These are phyloP conservation scores for Falcunculus frontatus DNA, from an alignment of 2,113 vertebrate genomes.

Conservation along the genomic window DNA sequence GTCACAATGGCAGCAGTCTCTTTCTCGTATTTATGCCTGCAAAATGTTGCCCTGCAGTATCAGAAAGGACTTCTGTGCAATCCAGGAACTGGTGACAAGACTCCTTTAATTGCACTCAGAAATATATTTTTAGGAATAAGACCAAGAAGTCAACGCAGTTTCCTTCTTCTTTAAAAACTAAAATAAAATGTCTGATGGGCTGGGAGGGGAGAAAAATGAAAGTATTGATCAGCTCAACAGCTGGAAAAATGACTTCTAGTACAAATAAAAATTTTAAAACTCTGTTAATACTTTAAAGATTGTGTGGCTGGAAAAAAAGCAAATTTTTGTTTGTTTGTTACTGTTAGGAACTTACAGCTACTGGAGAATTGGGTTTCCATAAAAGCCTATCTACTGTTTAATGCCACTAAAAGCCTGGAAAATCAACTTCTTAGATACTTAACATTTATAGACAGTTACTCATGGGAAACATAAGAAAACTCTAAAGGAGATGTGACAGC, in stretches of 20 bases:
- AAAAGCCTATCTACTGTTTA: not conserved
- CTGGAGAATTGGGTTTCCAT: not conserved
- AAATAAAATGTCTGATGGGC: slow-evolving; percentile 18
- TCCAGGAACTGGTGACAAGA: not conserved
- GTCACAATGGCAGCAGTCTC: slow-evolving; percentile 9
- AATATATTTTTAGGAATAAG: slow-evolving; percentile 47
- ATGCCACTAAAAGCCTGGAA: not conserved
- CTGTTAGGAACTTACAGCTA: not conserved
- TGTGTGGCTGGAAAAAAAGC: not conserved
- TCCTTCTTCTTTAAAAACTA: slow-evolving; percentile 16
- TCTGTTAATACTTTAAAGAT: slow-evolving; percentile 17
- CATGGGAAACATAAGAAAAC: not conserved
- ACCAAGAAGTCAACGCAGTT: slow-evolving; percentile 1
- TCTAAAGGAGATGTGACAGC: not conserved
- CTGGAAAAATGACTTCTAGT: slow-evolving; percentile 38
- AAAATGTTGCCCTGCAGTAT: not conserved
- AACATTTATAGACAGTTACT: not conserved
- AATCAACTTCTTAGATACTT: slow-evolving; percentile 5
- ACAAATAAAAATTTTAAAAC: not conserved
- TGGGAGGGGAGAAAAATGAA: not conserved
- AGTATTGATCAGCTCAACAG: slow-evolving; percentile 25
- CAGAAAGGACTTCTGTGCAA: slow-evolving; percentile 16
- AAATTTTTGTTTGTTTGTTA: not conserved
- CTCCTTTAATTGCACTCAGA: slow-evolving; percentile 2
- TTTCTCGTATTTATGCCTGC: not conserved